Evolutionary conservation across 92 coral and sea anemone species (phyloP).

Genomic region (Paramuricea clavata): DNA sequence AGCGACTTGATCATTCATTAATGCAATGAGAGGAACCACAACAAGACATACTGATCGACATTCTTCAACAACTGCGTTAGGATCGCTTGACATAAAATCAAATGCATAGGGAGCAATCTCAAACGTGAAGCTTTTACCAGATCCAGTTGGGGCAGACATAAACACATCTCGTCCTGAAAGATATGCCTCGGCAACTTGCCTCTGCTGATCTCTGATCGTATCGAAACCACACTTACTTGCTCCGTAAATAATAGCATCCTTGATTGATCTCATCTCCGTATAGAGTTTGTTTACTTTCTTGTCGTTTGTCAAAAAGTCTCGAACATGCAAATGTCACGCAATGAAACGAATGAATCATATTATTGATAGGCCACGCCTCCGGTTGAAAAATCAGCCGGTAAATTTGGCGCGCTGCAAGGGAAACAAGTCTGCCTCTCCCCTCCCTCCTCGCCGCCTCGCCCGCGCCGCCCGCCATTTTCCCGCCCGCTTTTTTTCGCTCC

Average conservation of each 20-base stretch:
- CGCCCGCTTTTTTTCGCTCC: no score
- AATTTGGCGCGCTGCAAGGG: no score
- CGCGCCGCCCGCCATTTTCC: no score
- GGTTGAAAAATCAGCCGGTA: no score
- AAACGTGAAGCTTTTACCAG: slow-evolving; percentile 47
- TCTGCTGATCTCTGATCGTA: slow-evolving; percentile 28
- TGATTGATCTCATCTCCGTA: background rate
- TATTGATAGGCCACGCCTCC: slow-evolving; percentile 31
- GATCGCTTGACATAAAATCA: slow-evolving; percentile 41
- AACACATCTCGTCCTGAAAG: slow-evolving; percentile 34
- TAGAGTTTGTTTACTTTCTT: no score
- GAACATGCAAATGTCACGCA: no score
- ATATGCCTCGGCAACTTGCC: slow-evolving; percentile 48
- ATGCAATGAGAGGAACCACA: slow-evolving; percentile 63
- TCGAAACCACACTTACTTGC: background rate
- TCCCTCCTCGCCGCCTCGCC: no score
- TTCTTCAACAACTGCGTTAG: no score
- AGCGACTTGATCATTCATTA: slow-evolving; percentile 70
- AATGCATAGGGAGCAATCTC: slow-evolving; percentile 42
- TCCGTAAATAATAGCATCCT: slow-evolving; percentile 25
- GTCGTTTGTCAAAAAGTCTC: no score
- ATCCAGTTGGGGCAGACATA: slow-evolving; percentile 45
- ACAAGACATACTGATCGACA: slow-evolving; percentile 49
- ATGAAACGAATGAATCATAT: background rate
- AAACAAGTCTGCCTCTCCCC: no score